Evolutionary conservation across 2,888 invertebrate species (phyloP), one percentile per base, ranked within the genome.

Genomic region (Drosophila buzzatii): DNA sequence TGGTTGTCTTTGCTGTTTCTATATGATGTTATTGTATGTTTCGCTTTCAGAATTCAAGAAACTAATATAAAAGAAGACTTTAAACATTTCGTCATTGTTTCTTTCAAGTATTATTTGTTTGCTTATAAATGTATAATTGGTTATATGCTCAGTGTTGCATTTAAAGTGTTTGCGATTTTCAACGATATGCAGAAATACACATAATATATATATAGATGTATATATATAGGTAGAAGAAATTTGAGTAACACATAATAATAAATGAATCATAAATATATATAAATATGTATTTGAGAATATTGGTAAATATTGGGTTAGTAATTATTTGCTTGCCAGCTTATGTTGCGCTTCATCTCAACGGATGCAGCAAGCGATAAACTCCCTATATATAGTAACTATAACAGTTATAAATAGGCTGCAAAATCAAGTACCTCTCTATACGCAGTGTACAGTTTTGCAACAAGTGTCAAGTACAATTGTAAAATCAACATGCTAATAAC

Each of bases 101-200:
- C n/a, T 42, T 65, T 45, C 47, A 70, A 76, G 58, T 66, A 74
- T 75, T 67, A 72, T 59, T 42, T 35, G 44, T 55, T 72, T 58
- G 44, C 68, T 72, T 81, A 82, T 47, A 72, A 52, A 67, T 73
- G 41, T 78, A 76, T 39, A 27, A 27, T 27, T 6, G 69, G 49
- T 67, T 70, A 49, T 72, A 67, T 70, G 76, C 67, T 51, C 44
- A 67, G 49, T 31, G 47, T 56, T 56, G 70, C 67, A 60, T 67
- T 49, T 70, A 64, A 63, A 64, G 64, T 53, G 57, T 73, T 78
- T 64, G 67, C 47, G 63, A 65, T 60, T 71, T 83, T 79, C 82
- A 85, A 85, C 85, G 84, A 85, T 88, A 88, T 85, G 85, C 89
- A 77, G 79, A 79, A 83, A 75, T 68, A 79, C 69, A 52, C 51